Evolutionary conservation across 2,797 vertebrate genomes (phyloP), one percentile per base, ranked within the genome.

Genomic region (Oryzias dopingdopingensis): DNA sequence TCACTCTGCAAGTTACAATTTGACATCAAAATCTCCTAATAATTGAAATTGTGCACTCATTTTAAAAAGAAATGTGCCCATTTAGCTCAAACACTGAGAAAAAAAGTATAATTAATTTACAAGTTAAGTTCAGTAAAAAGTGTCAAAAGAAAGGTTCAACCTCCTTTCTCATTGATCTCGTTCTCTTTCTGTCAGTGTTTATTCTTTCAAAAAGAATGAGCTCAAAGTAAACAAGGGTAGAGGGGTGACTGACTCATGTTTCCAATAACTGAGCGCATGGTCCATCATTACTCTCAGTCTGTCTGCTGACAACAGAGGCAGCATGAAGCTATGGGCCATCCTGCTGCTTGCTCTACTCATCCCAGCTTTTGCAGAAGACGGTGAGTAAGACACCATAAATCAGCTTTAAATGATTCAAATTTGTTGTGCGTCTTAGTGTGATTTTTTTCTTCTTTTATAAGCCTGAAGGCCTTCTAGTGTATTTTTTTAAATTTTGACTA

Each of bases 191-290:
- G 8, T 50, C 22, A 53, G 44, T 77, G 47, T 74, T 70, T 67
- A 20, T 80, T 63, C 74, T 59, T 56, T 49, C 1, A 1, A 67
- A 53, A 45, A 52, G 56, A 67, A 86, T 69, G 57, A 67, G 58
- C 57, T 77, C 67, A 61, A 77, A 82, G 83, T 70, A 81, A 90
- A 92, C 84, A 89, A 62, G 66, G 37, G 50, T 67, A 37, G 61
- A 4, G 26, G 78, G 88, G 82, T 85, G 73, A 88, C 72, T 88
- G 85, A 87, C 89, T 71, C 84, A 64, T 82, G 79, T 49, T 81
- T 86, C 65, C 79, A 86, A 79, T 88, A 70, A 89, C 82, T 80
- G 42, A 81, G 77, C 82, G 66, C 73, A 64, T 17, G 24, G 71
- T 58, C 46, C 18, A 1, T 65, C 65, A 24, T 79, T 74, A 57